Evolutionary conservation across 2,797 vertebrate species (phyloP), one percentile per base, ranked within the genome.

Genomic region (Florisuga fusca): DNA sequence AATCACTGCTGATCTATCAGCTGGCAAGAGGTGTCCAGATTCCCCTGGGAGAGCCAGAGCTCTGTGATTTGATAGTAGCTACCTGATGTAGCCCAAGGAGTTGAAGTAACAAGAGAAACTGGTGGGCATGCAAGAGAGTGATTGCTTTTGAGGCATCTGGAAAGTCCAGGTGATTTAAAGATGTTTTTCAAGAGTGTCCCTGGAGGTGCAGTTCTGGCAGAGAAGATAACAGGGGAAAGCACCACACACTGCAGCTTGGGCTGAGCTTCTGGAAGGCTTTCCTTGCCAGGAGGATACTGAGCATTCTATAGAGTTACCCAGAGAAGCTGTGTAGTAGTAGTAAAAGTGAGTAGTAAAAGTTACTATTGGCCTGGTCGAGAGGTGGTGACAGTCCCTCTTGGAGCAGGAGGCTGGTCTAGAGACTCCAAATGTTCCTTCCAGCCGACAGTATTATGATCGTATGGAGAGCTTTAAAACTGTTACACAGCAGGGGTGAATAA

Each of bases 91-190:
- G 64, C 12, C 18, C 9, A 29, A 76, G 48, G 59, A 71, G 16
- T 8, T 45, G 33, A 50, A 22, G 16, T 25, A 33, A 76, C 29
- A 36, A 48, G 33, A 36, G 22, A 26, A 71, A 26, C 0, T 36
- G 27, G 33, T 54, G n/a, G 41, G 12, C 4, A 34, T 14, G 29
- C 0, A 2, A 33, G 8, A 38, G 13, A 22, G 8, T 1, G 1
- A 16, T 46, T 16, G 10, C 14, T 67, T 15, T 50, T n/a, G 23
- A 48, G 22, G 14, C 12, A 59, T 48, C 31, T 74, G 50, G 22
- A 67, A 53, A 22, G 7, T n/a, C 22, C 4, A 0, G 6, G 21
- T 59, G 9, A 38, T 76, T 45, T 51, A 20, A 25, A 76, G 14
- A 2, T 27, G 12, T 54, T 89, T 75, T 17, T 54, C 57, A 12